Conservation (phyloP, 2,797 vertebrate genomes). For the Odontamblyopus lacepedii region DNA sequence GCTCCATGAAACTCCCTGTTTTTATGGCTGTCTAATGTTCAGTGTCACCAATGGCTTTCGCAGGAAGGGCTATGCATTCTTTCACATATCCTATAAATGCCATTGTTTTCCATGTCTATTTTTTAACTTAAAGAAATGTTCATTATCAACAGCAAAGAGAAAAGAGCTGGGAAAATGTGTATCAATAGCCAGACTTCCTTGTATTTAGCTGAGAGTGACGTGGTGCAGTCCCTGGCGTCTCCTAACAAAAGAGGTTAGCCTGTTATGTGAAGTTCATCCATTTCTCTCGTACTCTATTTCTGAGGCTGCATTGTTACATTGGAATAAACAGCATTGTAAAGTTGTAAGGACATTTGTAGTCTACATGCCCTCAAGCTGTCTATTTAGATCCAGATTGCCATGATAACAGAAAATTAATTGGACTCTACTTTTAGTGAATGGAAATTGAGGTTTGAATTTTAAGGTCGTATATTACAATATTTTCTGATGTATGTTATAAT, state of each 20-base stretch:
- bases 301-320: constrained; percentile 61
- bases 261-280: constrained; percentile 48
- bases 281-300: constrained; percentile 60
- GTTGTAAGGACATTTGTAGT: constrained; percentile 26
- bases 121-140: constrained; percentile 33
- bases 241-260: constrained; percentile 60
- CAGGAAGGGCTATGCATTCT: constrained; percentile 8
- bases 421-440: background rate
- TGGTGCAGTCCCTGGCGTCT: constrained; percentile 49
- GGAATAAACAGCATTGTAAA: constrained; percentile 54
- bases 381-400: constrained; percentile 32
- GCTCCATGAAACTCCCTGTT: background rate
- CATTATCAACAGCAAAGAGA: constrained; percentile 26
- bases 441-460: background rate
- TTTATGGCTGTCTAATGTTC: constrained; percentile 19
- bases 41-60: background rate
- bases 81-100: constrained; percentile 1
- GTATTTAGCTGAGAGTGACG: constrained; percentile 65
- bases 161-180: constrained; percentile 45
- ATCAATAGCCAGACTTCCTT: constrained; percentile 77
- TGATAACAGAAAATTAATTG: background rate
- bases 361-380: constrained; percentile 46
- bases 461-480: too few relatives aligned
- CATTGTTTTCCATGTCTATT: background rate
- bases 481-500: too few relatives aligned